Evolutionary conservation across 2,797 vertebrate species (phyloP).

Genomic region (Rhodeus uyekii): DNA sequence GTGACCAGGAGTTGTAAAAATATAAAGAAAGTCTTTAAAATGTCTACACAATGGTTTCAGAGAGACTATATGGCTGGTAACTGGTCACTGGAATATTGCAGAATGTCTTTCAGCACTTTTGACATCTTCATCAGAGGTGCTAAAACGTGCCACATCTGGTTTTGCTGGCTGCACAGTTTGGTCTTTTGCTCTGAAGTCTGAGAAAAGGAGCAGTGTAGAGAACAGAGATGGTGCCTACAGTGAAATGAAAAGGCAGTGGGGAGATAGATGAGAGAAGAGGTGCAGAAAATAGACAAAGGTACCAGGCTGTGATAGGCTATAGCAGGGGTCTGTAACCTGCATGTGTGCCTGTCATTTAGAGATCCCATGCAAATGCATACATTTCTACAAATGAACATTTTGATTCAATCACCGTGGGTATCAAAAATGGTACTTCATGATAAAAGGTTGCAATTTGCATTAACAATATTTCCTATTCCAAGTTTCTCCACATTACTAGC

Average conservation of each 20-base stretch:
- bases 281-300: not conserved
- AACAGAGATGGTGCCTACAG: not conserved
- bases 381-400: too few species aligned
- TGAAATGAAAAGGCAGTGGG: not conserved
- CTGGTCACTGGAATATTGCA: not conserved
- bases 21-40: not conserved
- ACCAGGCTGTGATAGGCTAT: not conserved
- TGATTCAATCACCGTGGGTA: too few species aligned
- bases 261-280: not conserved
- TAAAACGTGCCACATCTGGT: not conserved
- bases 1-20: not conserved
- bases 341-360: too few species aligned
- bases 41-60: not conserved
- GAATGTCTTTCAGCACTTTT: not conserved
- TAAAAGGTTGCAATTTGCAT: too few species aligned
- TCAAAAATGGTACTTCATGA: too few species aligned
- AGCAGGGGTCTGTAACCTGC: not conserved
- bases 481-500: too few species aligned
- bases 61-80: too few species aligned
- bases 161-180: not conserved
- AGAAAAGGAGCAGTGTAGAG: not conserved
- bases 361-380: too few species aligned
- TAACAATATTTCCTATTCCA: too few species aligned
- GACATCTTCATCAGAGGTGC: not conserved
- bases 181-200: not conserved